Evolutionary conservation across 53 echinoderm and acorn worm genomes (phyloP).

Genomic region (Patiria pectinifera): DNA sequence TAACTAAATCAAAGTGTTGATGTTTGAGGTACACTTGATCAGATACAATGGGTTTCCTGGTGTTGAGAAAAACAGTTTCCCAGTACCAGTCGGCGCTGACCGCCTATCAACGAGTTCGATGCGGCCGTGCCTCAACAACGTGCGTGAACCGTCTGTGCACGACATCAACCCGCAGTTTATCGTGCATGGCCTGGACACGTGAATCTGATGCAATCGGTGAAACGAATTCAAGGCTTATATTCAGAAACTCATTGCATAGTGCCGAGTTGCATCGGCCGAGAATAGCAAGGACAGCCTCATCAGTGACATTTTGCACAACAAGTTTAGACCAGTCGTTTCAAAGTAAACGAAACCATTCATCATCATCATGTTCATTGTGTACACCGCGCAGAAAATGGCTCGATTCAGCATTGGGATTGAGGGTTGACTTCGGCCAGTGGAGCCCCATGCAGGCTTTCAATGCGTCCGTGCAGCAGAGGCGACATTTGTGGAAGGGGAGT

Average conservation of each 20-base stretch:
- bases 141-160: constrained; percentile 23
- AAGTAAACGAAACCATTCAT: background rate
- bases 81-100: background rate
- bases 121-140: background rate
- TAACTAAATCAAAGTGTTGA: too few relatives aligned
- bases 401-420: background rate
- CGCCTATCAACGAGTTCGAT: background rate
- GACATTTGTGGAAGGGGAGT: constrained; percentile 45
- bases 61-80: background rate
- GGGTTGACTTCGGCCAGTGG: background rate
- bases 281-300: background rate
- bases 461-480: constrained; percentile 15
- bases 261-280: background rate
- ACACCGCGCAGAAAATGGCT: background rate
- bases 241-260: background rate
- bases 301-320: background rate
- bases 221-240: background rate
- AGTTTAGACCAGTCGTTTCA: background rate
- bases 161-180: background rate
- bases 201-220: background rate
- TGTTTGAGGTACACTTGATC: too few relatives aligned
- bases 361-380: too few relatives aligned
- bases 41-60: background rate
- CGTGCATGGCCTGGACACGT: background rate
- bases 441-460: background rate